Conservation (phyloP, 2,113 vertebrate species). For the Chunga burmeisteri region DNA sequence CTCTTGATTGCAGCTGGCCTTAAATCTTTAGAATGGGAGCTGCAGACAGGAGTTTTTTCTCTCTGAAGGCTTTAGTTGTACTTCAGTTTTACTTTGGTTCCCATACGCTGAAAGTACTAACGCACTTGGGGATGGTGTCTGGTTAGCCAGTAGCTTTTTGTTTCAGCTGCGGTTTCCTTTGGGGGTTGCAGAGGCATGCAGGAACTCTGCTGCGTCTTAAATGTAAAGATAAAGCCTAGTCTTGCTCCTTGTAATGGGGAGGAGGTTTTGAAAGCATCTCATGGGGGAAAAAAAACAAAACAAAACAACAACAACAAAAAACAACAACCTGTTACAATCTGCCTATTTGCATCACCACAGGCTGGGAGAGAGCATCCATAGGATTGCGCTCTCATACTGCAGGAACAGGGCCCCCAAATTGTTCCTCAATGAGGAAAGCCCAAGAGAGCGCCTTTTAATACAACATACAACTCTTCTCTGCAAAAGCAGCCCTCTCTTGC, state of each 20-base stretch:
- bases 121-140: neutral
- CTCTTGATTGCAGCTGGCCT: neutral
- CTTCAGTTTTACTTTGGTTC: neutral
- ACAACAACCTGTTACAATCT: neutral
- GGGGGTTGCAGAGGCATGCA: neutral
- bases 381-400: neutral
- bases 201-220: neutral
- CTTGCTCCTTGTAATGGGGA: neutral
- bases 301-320: neutral
- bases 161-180: constrained; percentile 36
- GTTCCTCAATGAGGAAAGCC: neutral
- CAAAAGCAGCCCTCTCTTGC: neutral
- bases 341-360: neutral
- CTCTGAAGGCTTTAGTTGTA: neutral
- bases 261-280: neutral
- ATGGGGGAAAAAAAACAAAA: neutral
- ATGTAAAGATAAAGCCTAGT: neutral
- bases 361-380: neutral
- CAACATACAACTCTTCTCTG: neutral
- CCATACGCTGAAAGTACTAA: neutral
- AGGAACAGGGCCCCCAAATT: neutral
- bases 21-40: neutral
- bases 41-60: neutral
- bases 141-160: neutral
- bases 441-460: neutral